A percentile compares a stretch with the other conserved stretches of the same genome.
These are phyloP conservation scores for Ophion obscuratus DNA, from an alignment of 2,888 invertebrate genomes.

Conservation along the genomic window DNA sequence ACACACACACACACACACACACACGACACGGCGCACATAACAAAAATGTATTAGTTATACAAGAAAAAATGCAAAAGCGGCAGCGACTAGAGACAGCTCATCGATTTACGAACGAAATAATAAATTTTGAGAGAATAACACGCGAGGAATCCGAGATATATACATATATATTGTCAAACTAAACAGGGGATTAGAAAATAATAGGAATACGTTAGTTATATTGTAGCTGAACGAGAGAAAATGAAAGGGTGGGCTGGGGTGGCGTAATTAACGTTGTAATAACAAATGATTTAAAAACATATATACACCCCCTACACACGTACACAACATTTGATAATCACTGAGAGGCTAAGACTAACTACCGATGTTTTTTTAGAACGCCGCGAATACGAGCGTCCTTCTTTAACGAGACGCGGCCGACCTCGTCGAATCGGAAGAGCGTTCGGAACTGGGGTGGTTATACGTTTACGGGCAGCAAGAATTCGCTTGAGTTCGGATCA, in stretches of 20 bases:
- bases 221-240: constrained; percentile 34
- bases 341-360: constrained; percentile 84
- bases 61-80: constrained; percentile 69
- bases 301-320: constrained; percentile 1
- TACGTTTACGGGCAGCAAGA: constrained; percentile 44
- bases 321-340: constrained; percentile 83
- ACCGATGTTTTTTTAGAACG: constrained; percentile 73
- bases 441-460: no score
- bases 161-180: not conserved
- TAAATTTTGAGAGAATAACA: not conserved
- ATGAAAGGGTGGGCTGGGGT: constrained; percentile 53
- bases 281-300: not conserved
- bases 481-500: constrained; percentile 43
- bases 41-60: constrained; percentile 40
- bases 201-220: constrained; percentile 27
- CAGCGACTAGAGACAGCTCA: constrained; percentile 82
- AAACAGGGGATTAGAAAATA: constrained; percentile 30
- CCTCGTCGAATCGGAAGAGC: no score
- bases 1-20: not conserved
- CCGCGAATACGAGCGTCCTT: constrained; percentile 27
- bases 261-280: not conserved
- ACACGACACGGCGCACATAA: not conserved
- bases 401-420: no score
- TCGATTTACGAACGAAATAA: constrained; percentile 64
- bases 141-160: not conserved